Base-by-base conservation (phyloP, 2,797 vertebrate species). In the Pitangus sulphuratus region DNA sequence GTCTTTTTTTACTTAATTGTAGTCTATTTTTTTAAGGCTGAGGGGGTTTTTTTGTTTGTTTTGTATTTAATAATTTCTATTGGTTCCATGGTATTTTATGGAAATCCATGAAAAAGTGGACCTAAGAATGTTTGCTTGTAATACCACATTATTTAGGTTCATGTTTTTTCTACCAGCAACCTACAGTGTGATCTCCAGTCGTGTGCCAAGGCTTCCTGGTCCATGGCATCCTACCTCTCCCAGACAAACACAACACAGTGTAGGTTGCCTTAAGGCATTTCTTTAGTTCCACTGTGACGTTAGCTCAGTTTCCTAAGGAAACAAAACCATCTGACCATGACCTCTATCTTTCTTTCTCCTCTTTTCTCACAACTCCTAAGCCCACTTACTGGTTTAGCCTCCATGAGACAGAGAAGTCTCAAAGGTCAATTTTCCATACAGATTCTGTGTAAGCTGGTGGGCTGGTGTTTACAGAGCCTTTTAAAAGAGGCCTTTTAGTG, bases 161-260 rank as follows among this genome's bases (percentile, higher is more conserved):
- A 4, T n/a, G 14, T 11, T 47, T 87, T 70, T 82, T 18, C 72
- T 58, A 62, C 39, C n/a, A 62, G n/a, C 26, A 84, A 8, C 11
- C 0, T 1, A 37, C 50, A 61, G 45, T 0, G 0, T 40, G 22
- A n/a, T 62, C 28, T 79, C 35, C 42, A 70, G 12, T 31, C 16
- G 12, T 17, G 21, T 33, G n/a, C n/a, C 54, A 58, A 40, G 6
- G 11, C 44, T 66, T 35, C 44, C 28, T 3, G 3, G 25, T 48
- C 50, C 39, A 5, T 33, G 78, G 35, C 30, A 74, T 68, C 47
- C 58, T 60, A 40, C 7, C 18, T 79, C 15, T 68, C 40, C 33
- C 45, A 78, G 39, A 20, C 18, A 61, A 87, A 48, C 24, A 54
- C 15, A 76, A 39, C 8, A 7, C 51, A n/a, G 3, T 19, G 10